Base-by-base conservation (phyloP, 2,888 invertebrate species). In the Corbicula japonica region DNA sequence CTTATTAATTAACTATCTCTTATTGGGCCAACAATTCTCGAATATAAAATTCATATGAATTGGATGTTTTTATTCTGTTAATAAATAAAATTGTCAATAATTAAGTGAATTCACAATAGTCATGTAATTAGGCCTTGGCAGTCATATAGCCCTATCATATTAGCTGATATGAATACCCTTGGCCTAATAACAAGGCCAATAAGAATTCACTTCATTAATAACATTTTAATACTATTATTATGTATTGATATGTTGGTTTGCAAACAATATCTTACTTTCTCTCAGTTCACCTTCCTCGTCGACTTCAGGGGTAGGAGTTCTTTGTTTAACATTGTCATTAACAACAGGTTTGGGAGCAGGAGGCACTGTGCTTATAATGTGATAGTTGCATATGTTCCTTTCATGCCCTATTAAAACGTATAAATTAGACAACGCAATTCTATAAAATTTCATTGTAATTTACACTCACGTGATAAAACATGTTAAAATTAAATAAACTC, bases 351-450 rank as follows among this genome's bases (percentile, higher is more conserved):
- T 62, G 0, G 41, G 44, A 8, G 77, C 77, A 8, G 66, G 77
- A 10, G 71, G 71, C 18, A 77, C 61, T 1, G 75, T 71, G 54
- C 84, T 85, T n/a, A 86, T 84, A 21, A 88, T 73, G 44, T 86
- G 82, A 68, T 88, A 89, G 73, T 92, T 92, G 71, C 91, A 92
- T 32, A 92, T 87, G 73, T 92, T 92, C 23, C 80, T 68, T 23
- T 82, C 80, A n/a, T 83, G 62, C 0, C 76, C 80, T 80, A 32
- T 30, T 35, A 61, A 30, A 12, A n/a, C n/a, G n/a, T n/a, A n/a
- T n/a, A n/a, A 48, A 54, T 30, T 3, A 8, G 21, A 8, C 15
- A 8, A 50, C 10, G 50, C 21, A 23, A 50, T 23, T n/a, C n/a
- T n/a, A n/a, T n/a, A n/a, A n/a, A n/a, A n/a, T n/a, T n/a, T n/a